Conservation (phyloP, 2,888 invertebrate genomes). For the Dioctria linearis region DNA sequence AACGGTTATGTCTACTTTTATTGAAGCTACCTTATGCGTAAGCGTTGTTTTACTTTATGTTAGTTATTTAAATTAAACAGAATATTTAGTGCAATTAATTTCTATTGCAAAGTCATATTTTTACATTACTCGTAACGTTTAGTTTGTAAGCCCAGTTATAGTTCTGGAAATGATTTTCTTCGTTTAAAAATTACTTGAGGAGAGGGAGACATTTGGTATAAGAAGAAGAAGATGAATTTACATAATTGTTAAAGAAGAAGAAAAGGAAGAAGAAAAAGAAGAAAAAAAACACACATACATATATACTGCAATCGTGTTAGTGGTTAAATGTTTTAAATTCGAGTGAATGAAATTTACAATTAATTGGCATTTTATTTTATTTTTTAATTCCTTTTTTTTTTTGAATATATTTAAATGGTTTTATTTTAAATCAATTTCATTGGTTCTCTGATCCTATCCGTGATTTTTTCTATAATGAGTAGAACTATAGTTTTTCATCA, state of each 20-base stretch:
- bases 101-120: constrained; percentile 47
- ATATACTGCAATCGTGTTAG: constrained; percentile 39
- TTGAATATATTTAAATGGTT: background rate
- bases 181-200: constrained; percentile 19
- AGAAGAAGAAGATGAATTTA: constrained; percentile 19
- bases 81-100: constrained; percentile 42
- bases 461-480: too few relatives aligned
- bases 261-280: constrained; percentile 32
- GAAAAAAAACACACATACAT: constrained; percentile 14
- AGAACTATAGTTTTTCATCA: too few relatives aligned
- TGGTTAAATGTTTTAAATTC: constrained; percentile 15
- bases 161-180: constrained; percentile 23
- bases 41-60: constrained; percentile 39
- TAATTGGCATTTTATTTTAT: constrained; percentile 20
- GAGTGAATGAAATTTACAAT: constrained; percentile 38
- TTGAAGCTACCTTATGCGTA: constrained; percentile 46
- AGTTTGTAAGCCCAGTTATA: constrained; percentile 14
- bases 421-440: too few relatives aligned
- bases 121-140: constrained; percentile 15
- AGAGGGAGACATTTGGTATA: constrained; percentile 32
- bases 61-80: constrained; percentile 42
- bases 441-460: too few relatives aligned
- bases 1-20: constrained; percentile 45
- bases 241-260: constrained; percentile 8
- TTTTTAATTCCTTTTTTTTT: background rate